Base-by-base conservation (phyloP, 2,888 invertebrate genomes). In the Drosophila affinis region DNA sequence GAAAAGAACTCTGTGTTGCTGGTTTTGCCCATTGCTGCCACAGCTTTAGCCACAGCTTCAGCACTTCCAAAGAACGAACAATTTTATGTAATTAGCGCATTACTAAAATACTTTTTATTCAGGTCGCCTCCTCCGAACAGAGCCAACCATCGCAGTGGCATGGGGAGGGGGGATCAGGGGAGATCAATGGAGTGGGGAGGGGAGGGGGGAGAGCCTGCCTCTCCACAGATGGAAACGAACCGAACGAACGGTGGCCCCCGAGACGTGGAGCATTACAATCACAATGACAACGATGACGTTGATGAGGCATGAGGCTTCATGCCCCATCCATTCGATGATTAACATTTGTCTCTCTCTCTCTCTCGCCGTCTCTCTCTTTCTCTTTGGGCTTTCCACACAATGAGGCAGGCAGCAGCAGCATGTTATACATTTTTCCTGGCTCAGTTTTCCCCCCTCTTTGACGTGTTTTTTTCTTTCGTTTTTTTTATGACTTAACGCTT, bases 71-170 rank as follows among this genome's bases (percentile, higher is more conserved):
- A 65, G 86, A 85, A 86, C 70, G 45, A 70, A 62, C 71, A 77
- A 88, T 78, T 76, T 76, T 57, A 76, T 83, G 77, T 86, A 86
- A 88, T 89, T 87, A 87, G 77, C 78, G 87, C 88, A 74, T 78
- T 76, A 59, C 63, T 79, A 76, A 87, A 88, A 89, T 88, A 60
- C 74, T 81, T 81, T 78, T 76, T 76, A 80, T 85, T 69, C 86
- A 88, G 82, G 86, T 88, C 86, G 86, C 73, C 61, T 27, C 39
- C 39, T 27, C 39, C 39, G 39, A 39, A 34, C 39, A 58, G 48
- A 55, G 67, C 21, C 27, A 9, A 24, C 45, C 32, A 17, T 47
- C 57, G 24, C 29, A 21, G 57, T 6, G 29, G 39, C n/a, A 5
- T 7, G 39, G 10, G 5, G 5, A 6, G 14, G 6, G 10, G 4